These are phyloP conservation scores for Mustelus asterias DNA, from an alignment of 2,113 vertebrate genomes.

Conservation along the genomic window DNA sequence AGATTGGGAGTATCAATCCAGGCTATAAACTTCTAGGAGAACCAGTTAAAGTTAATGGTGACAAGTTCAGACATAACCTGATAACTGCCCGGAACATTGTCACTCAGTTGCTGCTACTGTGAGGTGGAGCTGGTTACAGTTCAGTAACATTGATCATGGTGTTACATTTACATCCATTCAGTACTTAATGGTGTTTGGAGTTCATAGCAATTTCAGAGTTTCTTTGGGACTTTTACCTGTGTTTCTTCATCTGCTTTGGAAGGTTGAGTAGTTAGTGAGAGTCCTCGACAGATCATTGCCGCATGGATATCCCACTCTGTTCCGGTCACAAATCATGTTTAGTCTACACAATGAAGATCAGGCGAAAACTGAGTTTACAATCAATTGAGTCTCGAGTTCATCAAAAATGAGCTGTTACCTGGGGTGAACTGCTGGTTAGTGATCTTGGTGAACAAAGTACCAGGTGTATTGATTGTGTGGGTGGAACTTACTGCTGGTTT, in stretches of 20 bases:
- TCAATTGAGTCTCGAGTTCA: not conserved
- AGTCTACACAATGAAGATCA: not conserved
- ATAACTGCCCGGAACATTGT: no score
- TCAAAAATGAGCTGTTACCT: not conserved
- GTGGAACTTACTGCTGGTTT: not conserved
- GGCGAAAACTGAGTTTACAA: not conserved
- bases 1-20: not conserved
- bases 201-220: not conserved
- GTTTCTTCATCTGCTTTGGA: not conserved
- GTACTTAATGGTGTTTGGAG: not conserved
- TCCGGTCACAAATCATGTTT: not conserved
- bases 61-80: not conserved
- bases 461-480: not conserved
- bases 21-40: not conserved
- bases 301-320: not conserved
- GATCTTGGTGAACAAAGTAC: not conserved
- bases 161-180: not conserved
- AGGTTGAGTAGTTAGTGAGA: not conserved
- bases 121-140: not conserved
- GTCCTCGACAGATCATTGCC: not conserved
- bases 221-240: not conserved
- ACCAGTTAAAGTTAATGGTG: not conserved
- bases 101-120: not conserved
- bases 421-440: not conserved
- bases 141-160: not conserved